phyloP scores from a whole-genome alignment of 37 sponge, comb jelly and placozoan species.

The Mnemiopsis leidyi region DNA sequence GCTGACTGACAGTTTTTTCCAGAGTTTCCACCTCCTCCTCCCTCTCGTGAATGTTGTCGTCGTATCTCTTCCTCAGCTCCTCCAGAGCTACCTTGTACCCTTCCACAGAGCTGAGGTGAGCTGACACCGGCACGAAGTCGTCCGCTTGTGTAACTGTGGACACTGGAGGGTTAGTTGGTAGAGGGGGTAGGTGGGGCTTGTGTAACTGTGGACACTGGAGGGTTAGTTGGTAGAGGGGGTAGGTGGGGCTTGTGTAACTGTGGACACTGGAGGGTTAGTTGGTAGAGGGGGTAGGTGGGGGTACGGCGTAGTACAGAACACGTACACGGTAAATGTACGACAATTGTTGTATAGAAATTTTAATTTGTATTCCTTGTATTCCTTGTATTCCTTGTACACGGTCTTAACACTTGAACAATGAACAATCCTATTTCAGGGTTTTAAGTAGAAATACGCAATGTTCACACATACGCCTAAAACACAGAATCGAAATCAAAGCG shows the following conservation, averaged over 20 bases:
- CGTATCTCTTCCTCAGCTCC: slow-evolving; percentile 55
- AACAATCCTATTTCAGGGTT: no score
- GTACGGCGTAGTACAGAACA: no score
- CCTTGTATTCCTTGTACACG: no score
- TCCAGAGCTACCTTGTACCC: slow-evolving; percentile 61
- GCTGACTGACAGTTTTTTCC: neutral
- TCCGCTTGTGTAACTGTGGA: slow-evolving; percentile 64
- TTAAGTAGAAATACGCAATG: no score
- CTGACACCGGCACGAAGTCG: slow-evolving; percentile 49
- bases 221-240: neutral
- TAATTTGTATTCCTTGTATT: no score
- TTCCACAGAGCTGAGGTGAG: slow-evolving; percentile 45
- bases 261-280: neutral
- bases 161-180: neutral
- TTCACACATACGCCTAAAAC: neutral
- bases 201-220: slow-evolving; percentile 25
- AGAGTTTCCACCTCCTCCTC: slow-evolving; percentile 3
- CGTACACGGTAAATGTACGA: no score
- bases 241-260: slow-evolving; percentile 66
- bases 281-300: no score
- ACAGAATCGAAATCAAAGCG: neutral
- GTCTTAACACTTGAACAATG: no score
- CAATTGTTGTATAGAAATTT: no score
- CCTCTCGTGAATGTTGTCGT: slow-evolving; percentile 9
- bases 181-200: no score